Evolutionary conservation across 2,888 invertebrate species (phyloP), one percentile per base, ranked within the genome.

Genomic region (Didymodactylos carnosus): DNA sequence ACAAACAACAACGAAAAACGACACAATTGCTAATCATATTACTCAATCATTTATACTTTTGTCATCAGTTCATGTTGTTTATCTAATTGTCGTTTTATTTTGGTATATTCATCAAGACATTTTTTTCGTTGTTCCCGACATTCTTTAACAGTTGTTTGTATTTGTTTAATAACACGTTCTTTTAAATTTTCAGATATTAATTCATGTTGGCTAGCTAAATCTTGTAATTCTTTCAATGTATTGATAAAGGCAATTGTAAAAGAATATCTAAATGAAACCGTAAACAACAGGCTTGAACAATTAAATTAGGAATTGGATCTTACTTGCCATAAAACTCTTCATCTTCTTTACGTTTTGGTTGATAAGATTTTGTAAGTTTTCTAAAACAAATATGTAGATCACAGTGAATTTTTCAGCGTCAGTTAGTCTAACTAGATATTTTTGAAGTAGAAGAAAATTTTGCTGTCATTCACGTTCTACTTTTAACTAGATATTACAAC

Each of bases 181-280:
- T 91, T 91, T 80, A 97, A 86, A 83, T 91, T 92, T 86, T 98
- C 98, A 72, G 94, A 92, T 76, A 98, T 92, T 76, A 94, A 89
- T 86, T 98, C 98, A 80, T 97, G 91, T 84, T 98, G 98, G 23
- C 94, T 94, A 46, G 98, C 98, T 84, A 97, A 88, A 85, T 97
- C 94, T 84, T 91, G 91, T 79, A 95, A 88, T 87, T 98, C 97
- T 84, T 90, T 90, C 83, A 97, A 87, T 83, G 94, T 88, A 82
- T 89, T 88, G 85, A 77, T 80, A 82, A 75, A 62, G 16, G 62
- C 62, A 62, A 62, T 35, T 13, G 62, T 62, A 62, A 35, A 90
- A 90, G 83, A 97, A 87, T 83, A 94, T 88, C 82, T 89, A 88
- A 85, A 10, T 7, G 23, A 7, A 6, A 46, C 19, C 40, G 19